These are phyloP conservation scores for Myotis brandtii DNA, from an alignment of 2,113 vertebrate species.

Conservation along the genomic window DNA sequence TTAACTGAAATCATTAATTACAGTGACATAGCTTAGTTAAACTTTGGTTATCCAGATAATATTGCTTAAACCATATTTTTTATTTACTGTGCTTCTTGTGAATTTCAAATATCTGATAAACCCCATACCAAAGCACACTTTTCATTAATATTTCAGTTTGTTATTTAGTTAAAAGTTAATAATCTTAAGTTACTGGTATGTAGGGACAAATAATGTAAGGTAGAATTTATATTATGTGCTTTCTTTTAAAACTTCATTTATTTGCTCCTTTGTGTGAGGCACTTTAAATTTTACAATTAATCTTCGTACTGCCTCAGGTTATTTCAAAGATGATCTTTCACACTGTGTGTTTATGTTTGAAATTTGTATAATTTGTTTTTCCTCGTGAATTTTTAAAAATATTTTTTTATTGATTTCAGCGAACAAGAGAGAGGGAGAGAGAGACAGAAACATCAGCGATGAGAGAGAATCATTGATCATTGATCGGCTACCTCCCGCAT, in stretches of 20 bases:
- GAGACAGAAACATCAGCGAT: background rate
- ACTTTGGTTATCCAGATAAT: slow-evolving; percentile 65
- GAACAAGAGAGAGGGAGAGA: background rate
- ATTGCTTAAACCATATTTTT: slow-evolving; percentile 58
- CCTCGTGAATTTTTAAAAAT: background rate
- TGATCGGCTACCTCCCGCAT: too few relatives aligned
- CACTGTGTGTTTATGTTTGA: background rate
- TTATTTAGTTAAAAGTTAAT: slow-evolving; percentile 42
- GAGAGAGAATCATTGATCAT: too few relatives aligned
- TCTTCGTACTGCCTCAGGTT: background rate
- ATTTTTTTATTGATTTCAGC: background rate
- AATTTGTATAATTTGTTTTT: background rate
- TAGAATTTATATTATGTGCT: slow-evolving; percentile 31
- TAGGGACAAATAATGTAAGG: slow-evolving; percentile 15
- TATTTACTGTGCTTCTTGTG: slow-evolving; percentile 68
- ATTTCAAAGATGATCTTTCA: background rate
- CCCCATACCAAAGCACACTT: background rate
- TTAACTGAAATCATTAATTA: slow-evolving; percentile 87
- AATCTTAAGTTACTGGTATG: slow-evolving; percentile 19
- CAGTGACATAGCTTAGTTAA: slow-evolving; percentile 74
- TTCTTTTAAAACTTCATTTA: slow-evolving; percentile 16
- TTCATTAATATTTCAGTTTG: slow-evolving; percentile 2
- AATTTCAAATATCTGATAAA: slow-evolving; percentile 48
- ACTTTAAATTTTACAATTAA: slow-evolving; percentile 27
- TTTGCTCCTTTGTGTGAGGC: background rate